Conservation (phyloP, 2,113 vertebrate species). For the Pagrus major region DNA sequence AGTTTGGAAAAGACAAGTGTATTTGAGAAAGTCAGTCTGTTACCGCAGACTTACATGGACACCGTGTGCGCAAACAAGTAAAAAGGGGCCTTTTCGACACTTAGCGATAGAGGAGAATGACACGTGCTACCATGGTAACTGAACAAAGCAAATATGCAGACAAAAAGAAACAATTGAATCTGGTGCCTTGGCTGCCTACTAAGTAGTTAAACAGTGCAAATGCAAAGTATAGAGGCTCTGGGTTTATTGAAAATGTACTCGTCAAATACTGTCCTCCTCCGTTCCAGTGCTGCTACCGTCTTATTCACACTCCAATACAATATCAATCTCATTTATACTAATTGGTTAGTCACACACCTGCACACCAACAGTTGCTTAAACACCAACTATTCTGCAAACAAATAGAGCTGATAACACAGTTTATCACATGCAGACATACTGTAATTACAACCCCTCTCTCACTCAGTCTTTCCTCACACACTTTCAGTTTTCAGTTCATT, state of each 20-base stretch:
- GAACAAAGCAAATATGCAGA: too few relatives aligned
- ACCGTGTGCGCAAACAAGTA: too few relatives aligned
- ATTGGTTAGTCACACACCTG: constrained; percentile 12
- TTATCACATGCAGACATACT: not conserved
- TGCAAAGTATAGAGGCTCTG: not conserved
- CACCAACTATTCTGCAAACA: not conserved
- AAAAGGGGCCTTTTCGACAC: too few relatives aligned
- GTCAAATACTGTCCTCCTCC: not conserved
- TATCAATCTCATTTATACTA: not conserved
- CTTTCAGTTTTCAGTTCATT: not conserved
- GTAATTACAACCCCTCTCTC: not conserved
- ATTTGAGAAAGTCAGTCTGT: too few relatives aligned
- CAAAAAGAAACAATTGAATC: too few relatives aligned
- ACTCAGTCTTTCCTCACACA: not conserved
- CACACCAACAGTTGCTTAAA: not conserved
- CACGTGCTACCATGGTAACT: too few relatives aligned
- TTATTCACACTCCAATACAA: not conserved
- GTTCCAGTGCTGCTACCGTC: not conserved
- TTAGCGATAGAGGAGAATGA: too few relatives aligned
- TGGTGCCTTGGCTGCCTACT: not conserved
- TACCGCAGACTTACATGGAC: too few relatives aligned
- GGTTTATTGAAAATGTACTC: not conserved
- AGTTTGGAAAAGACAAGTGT: too few relatives aligned
- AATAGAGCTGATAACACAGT: not conserved
- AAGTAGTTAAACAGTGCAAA: not conserved